Percentiles rank a stretch among this genome's conserved stretches.
Evolutionary conservation across 2,797 vertebrate species (phyloP).

Genomic region (Strix occidentalis): DNA sequence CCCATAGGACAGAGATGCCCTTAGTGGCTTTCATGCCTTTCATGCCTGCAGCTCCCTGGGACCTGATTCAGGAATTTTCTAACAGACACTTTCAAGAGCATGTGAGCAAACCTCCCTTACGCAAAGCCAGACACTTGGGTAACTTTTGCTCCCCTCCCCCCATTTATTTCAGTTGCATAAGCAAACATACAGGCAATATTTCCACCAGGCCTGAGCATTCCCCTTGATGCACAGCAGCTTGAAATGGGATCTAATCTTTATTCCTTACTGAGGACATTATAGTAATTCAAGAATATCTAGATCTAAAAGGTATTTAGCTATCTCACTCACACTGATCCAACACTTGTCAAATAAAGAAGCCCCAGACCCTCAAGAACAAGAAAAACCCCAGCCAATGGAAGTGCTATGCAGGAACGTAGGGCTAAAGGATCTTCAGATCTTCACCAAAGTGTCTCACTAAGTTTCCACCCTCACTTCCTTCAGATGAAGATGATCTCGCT

Average conservation of each 20-base stretch:
- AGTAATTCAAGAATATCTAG: not conserved
- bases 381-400: not conserved
- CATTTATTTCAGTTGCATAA: constrained; percentile 2
- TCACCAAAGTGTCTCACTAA: not conserved
- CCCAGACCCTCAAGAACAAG: not conserved
- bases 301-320: not conserved
- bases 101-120: constrained; percentile 13
- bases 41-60: constrained; percentile 32
- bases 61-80: constrained; percentile 57
- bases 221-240: not conserved
- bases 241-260: not conserved
- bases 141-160: not conserved
- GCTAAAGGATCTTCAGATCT: not conserved
- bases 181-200: not conserved
- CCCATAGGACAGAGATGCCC: not conserved
- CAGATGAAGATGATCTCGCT: not conserved
- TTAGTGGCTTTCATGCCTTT: constrained; percentile 40
- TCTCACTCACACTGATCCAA: not conserved
- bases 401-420: not conserved
- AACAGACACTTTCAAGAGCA: constrained; percentile 26
- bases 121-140: constrained; percentile 5
- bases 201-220: not conserved
- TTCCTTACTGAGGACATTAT: not conserved
- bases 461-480: not conserved
- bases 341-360: not conserved